Base-by-base conservation (phyloP, 2,113 vertebrate species). In the Petroica traversi region DNA sequence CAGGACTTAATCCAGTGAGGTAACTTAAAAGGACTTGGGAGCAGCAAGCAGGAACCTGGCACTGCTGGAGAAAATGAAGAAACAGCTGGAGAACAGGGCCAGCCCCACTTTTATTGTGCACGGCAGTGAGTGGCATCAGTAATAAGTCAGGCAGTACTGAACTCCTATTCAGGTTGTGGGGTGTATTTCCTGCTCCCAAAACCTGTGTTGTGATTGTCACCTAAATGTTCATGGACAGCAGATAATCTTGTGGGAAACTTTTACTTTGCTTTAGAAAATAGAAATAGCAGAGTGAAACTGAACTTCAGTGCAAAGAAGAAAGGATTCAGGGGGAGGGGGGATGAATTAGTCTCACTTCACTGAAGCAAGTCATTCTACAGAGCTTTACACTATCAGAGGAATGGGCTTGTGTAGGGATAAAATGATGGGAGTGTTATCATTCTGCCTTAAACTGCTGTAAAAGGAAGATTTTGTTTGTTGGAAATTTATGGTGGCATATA, bases 11-110 rank as follows among this genome's bases (percentile, higher is more conserved):
- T 95, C 69, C 73, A 71, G 64, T 55, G 86, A 93, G 48, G 76
- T 68, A 25, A 84, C 36, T 89, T 92, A 46, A 91, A 96, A 94
- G 76, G 52, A 81, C 33, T 19, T 77, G 48, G 24, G 64, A 91
- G 28, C 59, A 92, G 68, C 54, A 76, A 66, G 79, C 72, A 81
- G 83, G 67, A 92, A 18, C 82, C 33, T 6, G 2, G 12, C 75
- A 10, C 83, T 92, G 88, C 76, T 77, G 91, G 94, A 93, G 86
- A 92, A 92, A 84, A 93, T 81, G 94, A 93, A 67, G 86, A 86
- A 93, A 78, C 72, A 87, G 86, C 80, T 93, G 86, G 88, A 86
- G 68, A 74, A 80, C 40, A 34, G 68, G 68, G 25, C 18, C 61
- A 55, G 61, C 55, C 59, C 63, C 7, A 2, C 19, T 4, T 64